A percentile compares a stretch with the other conserved stretches of the same genome.
These are phyloP conservation scores for Talpa occidentalis DNA, from an alignment of 2,113 vertebrate genomes.

Conservation along the genomic window DNA sequence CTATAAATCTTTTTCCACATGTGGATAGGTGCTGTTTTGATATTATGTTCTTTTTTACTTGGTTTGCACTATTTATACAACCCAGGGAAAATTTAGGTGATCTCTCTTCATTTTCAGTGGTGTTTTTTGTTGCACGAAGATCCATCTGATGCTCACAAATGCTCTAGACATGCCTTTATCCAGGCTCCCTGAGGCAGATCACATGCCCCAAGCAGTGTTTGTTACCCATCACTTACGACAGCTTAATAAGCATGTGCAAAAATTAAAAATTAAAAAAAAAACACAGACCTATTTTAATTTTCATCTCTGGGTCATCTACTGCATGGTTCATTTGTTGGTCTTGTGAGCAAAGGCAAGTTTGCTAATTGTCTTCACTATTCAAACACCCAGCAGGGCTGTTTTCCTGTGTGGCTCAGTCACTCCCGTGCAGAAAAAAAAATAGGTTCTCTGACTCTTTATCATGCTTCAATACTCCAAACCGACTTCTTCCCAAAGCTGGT, in stretches of 20 bases:
- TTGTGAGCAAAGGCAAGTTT: slow-evolving; percentile 51
- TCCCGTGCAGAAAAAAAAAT: slow-evolving; percentile 70
- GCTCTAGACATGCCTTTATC: slow-evolving; percentile 49
- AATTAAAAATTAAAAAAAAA: no score
- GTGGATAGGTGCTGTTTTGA: not conserved
- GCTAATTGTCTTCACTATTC: slow-evolving; percentile 68
- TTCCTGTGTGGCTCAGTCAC: slow-evolving; percentile 47
- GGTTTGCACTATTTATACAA: slow-evolving; percentile 24
- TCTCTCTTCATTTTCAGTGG: slow-evolving; percentile 52
- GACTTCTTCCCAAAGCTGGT: slow-evolving; percentile 39
- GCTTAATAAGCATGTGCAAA: slow-evolving; percentile 42
- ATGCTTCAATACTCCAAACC: slow-evolving; percentile 13
- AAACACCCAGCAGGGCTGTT: slow-evolving; percentile 57
- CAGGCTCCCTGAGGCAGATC: slow-evolving; percentile 36
- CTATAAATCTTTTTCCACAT: not conserved
- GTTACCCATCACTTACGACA: slow-evolving; percentile 42
- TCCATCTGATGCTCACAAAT: not conserved
- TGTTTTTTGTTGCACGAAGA: slow-evolving; percentile 53
- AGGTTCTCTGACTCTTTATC: slow-evolving; percentile 10
- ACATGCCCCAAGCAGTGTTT: not conserved
- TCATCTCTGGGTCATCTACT: slow-evolving; percentile 45
- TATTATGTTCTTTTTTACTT: not conserved
- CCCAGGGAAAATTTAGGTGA: not conserved
- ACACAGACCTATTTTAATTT: slow-evolving; percentile 30
- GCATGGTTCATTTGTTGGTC: slow-evolving; percentile 63